Percentiles rank a stretch among this genome's conserved stretches.
phyloP scores from a whole-genome alignment of 2,888 invertebrate genomes.

The Fragum whitleyi region DNA sequence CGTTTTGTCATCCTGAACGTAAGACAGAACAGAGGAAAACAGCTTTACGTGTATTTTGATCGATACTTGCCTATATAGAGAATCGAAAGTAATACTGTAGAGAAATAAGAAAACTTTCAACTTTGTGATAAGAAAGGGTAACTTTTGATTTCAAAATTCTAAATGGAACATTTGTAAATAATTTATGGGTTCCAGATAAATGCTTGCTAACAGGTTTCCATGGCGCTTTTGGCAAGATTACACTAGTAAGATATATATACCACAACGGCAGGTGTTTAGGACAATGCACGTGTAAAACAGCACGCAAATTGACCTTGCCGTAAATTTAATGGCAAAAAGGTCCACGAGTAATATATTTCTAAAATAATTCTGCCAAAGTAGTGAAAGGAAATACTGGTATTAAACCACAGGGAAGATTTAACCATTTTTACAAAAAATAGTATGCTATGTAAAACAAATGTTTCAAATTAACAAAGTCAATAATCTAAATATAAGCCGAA shows the following conservation, averaged over 20 bases:
- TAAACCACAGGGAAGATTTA: constrained; percentile 7
- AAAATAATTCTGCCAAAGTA: constrained; percentile 26
- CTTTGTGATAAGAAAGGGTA: not conserved
- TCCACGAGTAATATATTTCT: constrained; percentile 13
- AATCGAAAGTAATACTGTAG: no score
- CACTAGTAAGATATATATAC: constrained; percentile 24
- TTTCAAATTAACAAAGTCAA: not conserved
- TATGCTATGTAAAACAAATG: not conserved
- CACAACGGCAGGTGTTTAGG: constrained; percentile 51
- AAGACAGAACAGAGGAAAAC: no score
- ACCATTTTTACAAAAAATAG: not conserved
- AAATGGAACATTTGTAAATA: constrained; percentile 56
- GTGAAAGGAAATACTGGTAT: constrained; percentile 41
- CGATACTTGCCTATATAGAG: no score
- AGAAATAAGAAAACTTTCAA: no score
- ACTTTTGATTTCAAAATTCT: constrained; percentile 28
- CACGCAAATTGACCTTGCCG: constrained; percentile 25
- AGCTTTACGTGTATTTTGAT: no score
- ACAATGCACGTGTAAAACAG: constrained; percentile 56
- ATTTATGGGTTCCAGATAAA: constrained; percentile 44
- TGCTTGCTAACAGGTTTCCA: constrained; percentile 54
- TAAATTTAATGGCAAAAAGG: constrained; percentile 19
- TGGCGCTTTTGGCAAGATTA: constrained; percentile 44
- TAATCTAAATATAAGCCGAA: no score
- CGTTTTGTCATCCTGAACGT: no score